These are phyloP conservation scores for Apodemus agrarius DNA, from an alignment of 2,797 vertebrate genomes.

Conservation along the genomic window DNA sequence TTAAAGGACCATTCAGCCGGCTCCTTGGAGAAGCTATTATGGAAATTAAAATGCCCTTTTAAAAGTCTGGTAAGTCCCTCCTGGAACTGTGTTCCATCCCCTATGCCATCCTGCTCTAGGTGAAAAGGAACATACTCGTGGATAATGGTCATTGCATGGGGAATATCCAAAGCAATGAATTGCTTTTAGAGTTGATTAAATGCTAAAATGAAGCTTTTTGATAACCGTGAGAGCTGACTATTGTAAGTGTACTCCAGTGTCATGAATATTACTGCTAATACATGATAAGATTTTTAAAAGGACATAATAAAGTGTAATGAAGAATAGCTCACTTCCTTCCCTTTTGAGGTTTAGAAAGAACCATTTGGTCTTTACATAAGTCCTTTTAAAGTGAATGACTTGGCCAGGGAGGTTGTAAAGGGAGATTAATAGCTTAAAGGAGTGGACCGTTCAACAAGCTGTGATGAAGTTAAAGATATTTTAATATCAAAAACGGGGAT, in stretches of 20 bases:
- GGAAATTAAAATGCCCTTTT: slow-evolving; percentile 78
- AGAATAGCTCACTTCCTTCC: slow-evolving; percentile 77
- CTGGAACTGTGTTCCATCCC: slow-evolving; percentile 49
- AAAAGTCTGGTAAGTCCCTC: slow-evolving; percentile 62
- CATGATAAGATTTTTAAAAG: slow-evolving; percentile 86
- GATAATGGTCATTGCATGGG: slow-evolving; percentile 87
- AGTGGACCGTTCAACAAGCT: not conserved
- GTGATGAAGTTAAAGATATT: slow-evolving; percentile 77
- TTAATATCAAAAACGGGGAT: slow-evolving; percentile 67
- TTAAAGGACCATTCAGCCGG: slow-evolving; percentile 41
- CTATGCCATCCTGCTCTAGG: slow-evolving; percentile 56
- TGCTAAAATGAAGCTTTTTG: slow-evolving; percentile 89
- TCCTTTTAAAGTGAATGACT: slow-evolving; percentile 71
- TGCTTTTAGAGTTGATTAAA: slow-evolving; percentile 90
- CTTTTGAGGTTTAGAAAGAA: slow-evolving; percentile 76
- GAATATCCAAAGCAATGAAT: slow-evolving; percentile 87
- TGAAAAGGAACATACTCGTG: slow-evolving; percentile 72
- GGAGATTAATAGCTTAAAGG: slow-evolving; percentile 75
- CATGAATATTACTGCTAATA: slow-evolving; percentile 91
- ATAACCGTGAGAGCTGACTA: slow-evolving; percentile 88
- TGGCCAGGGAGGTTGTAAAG: slow-evolving; percentile 68
- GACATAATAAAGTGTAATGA: slow-evolving; percentile 79
- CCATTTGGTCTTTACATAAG: slow-evolving; percentile 74
- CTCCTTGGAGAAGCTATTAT: slow-evolving; percentile 74
- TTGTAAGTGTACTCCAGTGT: slow-evolving; percentile 89